Percentiles rank a stretch among this genome's conserved stretches.
Evolutionary conservation across 2,113 vertebrate genomes (phyloP).

Genomic region (Ibidorhyncha struthersii): DNA sequence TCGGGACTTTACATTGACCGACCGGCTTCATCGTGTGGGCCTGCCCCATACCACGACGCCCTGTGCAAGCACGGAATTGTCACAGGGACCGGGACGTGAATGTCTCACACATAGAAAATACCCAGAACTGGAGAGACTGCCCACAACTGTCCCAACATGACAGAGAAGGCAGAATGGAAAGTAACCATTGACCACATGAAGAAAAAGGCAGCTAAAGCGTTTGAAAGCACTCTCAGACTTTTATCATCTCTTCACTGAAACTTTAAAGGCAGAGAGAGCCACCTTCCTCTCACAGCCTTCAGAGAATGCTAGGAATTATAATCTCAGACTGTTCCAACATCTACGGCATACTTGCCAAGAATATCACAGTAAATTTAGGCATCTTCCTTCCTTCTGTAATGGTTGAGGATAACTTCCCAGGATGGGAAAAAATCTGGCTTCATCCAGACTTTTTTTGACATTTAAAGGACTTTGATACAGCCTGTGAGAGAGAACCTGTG

Average conservation of each 20-base stretch:
- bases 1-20: neutral
- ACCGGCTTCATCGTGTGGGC: neutral
- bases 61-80: neutral
- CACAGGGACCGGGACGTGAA: neutral
- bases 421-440: neutral
- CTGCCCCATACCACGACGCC: neutral
- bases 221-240: neutral
- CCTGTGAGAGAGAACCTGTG: neutral
- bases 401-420: neutral
- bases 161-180: neutral
- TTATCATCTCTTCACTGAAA: neutral
- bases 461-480: neutral
- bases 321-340: neutral
- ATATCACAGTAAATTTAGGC: neutral
- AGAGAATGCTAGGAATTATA: neutral
- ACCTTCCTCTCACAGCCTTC: neutral
- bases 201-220: neutral
- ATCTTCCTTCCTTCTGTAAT: neutral
- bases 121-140: neutral
- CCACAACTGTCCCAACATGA: fast-evolving
- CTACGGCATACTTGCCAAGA: neutral
- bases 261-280: neutral
- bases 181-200: neutral
- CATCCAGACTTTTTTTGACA: neutral
- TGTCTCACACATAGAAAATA: neutral